A percentile compares a stretch with the other conserved stretches of the same genome.
phyloP scores from a whole-genome alignment of 2,888 invertebrate species.

The Ormia ochracea region DNA sequence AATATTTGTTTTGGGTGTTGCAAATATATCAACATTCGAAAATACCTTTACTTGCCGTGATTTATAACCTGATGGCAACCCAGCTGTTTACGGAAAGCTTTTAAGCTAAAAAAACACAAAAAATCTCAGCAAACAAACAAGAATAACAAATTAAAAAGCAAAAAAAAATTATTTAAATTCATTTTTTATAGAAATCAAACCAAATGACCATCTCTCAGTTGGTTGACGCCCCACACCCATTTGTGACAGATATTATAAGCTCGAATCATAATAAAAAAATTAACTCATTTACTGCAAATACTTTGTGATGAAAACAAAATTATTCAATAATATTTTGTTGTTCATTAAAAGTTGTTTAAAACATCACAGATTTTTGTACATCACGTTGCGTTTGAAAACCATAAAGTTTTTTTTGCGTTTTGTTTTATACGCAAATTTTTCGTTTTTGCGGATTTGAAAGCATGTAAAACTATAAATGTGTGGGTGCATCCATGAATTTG shows the following conservation, averaged over 20 bases:
- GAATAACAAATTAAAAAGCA: too few relatives aligned
- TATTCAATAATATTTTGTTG: not conserved
- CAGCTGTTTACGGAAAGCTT: too few relatives aligned
- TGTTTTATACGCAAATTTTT: not conserved
- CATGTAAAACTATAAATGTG: not conserved
- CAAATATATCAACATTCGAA: too few relatives aligned
- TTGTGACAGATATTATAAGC: too few relatives aligned
- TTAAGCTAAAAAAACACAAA: not conserved
- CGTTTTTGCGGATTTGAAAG: slow-evolving; percentile 1
- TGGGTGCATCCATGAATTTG: slow-evolving; percentile 38
- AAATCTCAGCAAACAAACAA: too few relatives aligned
- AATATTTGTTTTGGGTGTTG: too few relatives aligned
- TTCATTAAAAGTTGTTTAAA: slow-evolving; percentile 10
- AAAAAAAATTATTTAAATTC: too few relatives aligned
- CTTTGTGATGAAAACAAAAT: slow-evolving; percentile 6
- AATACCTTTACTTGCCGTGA: too few relatives aligned
- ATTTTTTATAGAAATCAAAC: too few relatives aligned
- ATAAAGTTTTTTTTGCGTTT: slow-evolving; percentile 3
- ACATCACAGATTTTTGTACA: not conserved
- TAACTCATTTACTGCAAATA: not conserved
- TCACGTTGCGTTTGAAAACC: not conserved
- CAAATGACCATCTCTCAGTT: too few relatives aligned
- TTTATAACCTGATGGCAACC: too few relatives aligned
- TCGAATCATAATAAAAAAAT: not conserved
- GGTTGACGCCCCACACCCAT: too few relatives aligned